A percentile compares a stretch with the other conserved stretches of the same genome.
Evolutionary conservation across 2,113 vertebrate genomes (phyloP).

Genomic region (Tychaedon coryphoeus): DNA sequence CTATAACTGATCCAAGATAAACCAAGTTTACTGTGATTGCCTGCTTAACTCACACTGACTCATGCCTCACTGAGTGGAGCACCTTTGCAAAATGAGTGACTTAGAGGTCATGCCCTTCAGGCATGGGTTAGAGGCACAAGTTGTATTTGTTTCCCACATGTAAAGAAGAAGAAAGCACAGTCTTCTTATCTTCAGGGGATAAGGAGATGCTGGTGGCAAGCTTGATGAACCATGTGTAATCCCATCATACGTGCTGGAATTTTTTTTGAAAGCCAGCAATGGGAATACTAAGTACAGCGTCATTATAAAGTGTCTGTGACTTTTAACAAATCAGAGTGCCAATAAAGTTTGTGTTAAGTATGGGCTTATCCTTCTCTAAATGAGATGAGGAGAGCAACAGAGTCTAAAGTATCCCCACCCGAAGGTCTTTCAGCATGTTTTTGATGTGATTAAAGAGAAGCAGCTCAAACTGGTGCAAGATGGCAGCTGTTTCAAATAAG

Average conservation of each 20-base stretch:
- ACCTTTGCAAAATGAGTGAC: not conserved
- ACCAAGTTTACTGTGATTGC: not conserved
- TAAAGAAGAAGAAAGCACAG: not conserved
- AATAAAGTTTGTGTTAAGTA: not conserved
- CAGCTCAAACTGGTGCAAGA: not conserved
- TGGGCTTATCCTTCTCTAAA: not conserved
- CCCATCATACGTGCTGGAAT: accelerated
- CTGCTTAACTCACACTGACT: not conserved
- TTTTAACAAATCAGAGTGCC: not conserved
- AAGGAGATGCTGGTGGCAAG: not conserved
- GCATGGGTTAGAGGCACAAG: not conserved
- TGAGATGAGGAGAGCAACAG: not conserved
- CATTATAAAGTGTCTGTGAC: not conserved
- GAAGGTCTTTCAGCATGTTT: not conserved
- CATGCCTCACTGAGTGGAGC: not conserved
- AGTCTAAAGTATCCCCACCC: not conserved
- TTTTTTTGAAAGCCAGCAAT: not conserved
- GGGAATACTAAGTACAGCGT: not conserved
- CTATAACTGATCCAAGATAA: not conserved
- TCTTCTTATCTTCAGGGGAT: not conserved
- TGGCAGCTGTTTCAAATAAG: not conserved
- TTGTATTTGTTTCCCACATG: not conserved
- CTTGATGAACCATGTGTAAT: not conserved
- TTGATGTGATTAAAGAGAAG: not conserved
- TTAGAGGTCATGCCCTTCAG: not conserved